Conservation (phyloP, 2,113 vertebrate genomes). For the Indicator maculatus region DNA sequence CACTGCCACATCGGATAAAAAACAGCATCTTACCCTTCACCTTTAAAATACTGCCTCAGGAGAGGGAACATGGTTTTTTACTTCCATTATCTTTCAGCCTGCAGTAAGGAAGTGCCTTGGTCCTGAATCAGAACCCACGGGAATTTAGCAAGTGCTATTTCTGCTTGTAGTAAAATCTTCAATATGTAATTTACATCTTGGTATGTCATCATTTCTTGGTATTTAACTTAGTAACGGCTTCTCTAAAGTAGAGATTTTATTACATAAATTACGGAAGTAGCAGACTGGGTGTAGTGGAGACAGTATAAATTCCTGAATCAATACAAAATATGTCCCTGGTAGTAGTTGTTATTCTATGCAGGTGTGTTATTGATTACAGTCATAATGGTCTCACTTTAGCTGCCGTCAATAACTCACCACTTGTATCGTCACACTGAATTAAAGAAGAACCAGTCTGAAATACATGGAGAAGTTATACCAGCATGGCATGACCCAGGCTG, state of each 20-base stretch:
- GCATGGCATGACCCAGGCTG: neutral
- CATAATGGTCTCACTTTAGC: constrained; percentile 56
- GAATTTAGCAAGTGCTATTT: constrained; percentile 53
- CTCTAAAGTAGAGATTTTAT: constrained; percentile 50
- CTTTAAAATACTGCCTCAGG: neutral
- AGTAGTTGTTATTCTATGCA: constrained; percentile 58
- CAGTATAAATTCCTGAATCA: constrained; percentile 56
- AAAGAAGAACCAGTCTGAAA: constrained; percentile 27
- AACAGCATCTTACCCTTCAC: neutral
- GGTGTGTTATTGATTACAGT: constrained; percentile 69
- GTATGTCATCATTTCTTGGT: constrained; percentile 60
- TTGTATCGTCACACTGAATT: constrained; percentile 39
- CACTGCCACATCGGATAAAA: neutral
- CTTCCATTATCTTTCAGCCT: constrained; percentile 35
- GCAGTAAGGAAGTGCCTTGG: constrained; percentile 34
- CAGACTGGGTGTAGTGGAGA: neutral
- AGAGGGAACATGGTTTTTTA: neutral
- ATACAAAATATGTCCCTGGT: constrained; percentile 42
- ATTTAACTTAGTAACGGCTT: constrained; percentile 64
- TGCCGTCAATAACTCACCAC: constrained; percentile 54
- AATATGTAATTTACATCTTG: constrained; percentile 61
- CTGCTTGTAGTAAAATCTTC: constrained; percentile 59
- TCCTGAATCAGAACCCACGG: constrained; percentile 54
- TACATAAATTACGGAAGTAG: constrained; percentile 57
- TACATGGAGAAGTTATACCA: neutral